Evolutionary conservation across 2,113 vertebrate genomes (phyloP), one percentile per base, ranked within the genome.

Genomic region (Mormyrus lacerda): DNA sequence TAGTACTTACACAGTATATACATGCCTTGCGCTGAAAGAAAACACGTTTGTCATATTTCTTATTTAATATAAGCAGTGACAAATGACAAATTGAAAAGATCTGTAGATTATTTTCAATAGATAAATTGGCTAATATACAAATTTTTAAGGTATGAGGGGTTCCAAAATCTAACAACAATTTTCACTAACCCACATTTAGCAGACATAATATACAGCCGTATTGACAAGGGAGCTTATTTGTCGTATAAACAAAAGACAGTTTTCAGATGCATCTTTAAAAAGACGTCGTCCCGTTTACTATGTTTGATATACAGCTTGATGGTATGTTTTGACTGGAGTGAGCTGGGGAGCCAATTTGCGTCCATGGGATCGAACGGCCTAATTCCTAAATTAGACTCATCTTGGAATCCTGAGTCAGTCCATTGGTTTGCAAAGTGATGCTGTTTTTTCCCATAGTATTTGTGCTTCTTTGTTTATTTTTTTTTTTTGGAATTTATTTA

Each of bases 391-490:
- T 69, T 50, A 86, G 83, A 87, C 89, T 73, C 89, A 69, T 48
- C 44, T 89, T 42, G 39, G 53, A 97, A 96, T 96, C 96, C 95
- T 96, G 96, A 97, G 96, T 96, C 96, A 95, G 96, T 96, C 95
- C 94, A 96, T 95, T 95, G 94, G 96, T 97, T 97, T 96, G 96
- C 96, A 97, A 96, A 95, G 95, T 95, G 97, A 97, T 96, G 96
- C 95, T 96, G 95, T 94, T 86, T 95, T 95, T 96, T 96, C 24
- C 95, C 95, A 96, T 97, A 89, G 89, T 87, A 91, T 95, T 98
- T 99, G 97, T 98, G 97, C 98, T 98, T 99, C 90, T 94, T 90
- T 90, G 93, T 97, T 90, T 88, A 7, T 55, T 15, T 73, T 50
- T 55, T 85, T 35, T 90, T 85, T 90, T 93, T 94, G 89, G 92